Evolutionary conservation across 2,113 vertebrate genomes (phyloP).

Genomic region (Chaetodon trifascialis): DNA sequence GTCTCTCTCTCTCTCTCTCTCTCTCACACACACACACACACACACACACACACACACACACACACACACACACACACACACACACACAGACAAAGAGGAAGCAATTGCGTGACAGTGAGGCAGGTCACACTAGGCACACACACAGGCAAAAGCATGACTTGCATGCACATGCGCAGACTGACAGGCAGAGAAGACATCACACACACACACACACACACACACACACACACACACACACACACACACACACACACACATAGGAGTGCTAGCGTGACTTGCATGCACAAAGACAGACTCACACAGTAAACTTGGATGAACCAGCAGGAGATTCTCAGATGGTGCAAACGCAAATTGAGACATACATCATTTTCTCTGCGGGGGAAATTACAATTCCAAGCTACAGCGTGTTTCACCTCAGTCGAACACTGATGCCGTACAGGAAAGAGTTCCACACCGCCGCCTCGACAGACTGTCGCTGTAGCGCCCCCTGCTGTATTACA

Average conservation of each 20-base stretch:
- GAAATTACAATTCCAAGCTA: slow-evolving; percentile 33
- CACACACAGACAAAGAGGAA: slow-evolving; percentile 3
- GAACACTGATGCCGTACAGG: not conserved
- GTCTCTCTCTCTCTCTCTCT: slow-evolving; percentile 35
- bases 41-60: not conserved
- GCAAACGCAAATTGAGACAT: slow-evolving; percentile 49
- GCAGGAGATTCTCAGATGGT: slow-evolving; percentile 37
- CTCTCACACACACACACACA: not conserved
- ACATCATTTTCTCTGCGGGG: slow-evolving; percentile 45
- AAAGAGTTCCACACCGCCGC: not conserved
- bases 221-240: slow-evolving; percentile 25
- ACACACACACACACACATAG: slow-evolving; percentile 12
- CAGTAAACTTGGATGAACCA: slow-evolving; percentile 21
- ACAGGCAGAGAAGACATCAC: slow-evolving; percentile 16
- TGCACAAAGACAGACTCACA: slow-evolving; percentile 26
- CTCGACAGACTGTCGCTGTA: not conserved
- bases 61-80: slow-evolving; percentile 8
- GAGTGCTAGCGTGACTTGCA: slow-evolving; percentile 36
- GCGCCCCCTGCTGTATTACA: slow-evolving; percentile 21
- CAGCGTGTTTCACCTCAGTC: slow-evolving; percentile 8
- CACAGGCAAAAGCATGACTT: slow-evolving; percentile 37
- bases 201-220: slow-evolving; percentile 4
- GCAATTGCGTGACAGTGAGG: slow-evolving; percentile 46
- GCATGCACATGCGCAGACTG: slow-evolving; percentile 52
- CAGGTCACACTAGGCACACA: slow-evolving; percentile 42